Evolutionary conservation across 2,797 vertebrate genomes (phyloP), one percentile per base, ranked within the genome.

Genomic region (Phataginus tetradactyla): DNA sequence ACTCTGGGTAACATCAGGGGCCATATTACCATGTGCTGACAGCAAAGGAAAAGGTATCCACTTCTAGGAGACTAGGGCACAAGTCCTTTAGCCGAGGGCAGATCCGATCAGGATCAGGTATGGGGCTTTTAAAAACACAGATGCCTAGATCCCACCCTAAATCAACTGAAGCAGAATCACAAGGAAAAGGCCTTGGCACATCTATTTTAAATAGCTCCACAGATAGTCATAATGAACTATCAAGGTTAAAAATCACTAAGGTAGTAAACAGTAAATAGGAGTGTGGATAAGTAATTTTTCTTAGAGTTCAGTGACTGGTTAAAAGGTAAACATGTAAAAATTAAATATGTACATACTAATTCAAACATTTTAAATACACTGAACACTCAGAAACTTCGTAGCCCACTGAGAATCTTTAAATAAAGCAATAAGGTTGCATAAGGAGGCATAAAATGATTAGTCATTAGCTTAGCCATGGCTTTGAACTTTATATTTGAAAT

Each of bases 401-500:
- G 53, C 32, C 11, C 51, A 77, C 9, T 59, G 20, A 55, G 15
- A 63, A 64, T 64, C 53, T 69, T 89, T 90, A 84, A 86, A 78
- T 32, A 93, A 53, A 64, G 32, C 18, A 90, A 72, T 59, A 72
- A 66, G 18, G 12, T 10, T 59, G 29, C 34, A 77, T 32, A 32
- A 29, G 17, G 74, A 21, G 25, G 39, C 17, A 23, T 45, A 68
- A 10, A 55, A 4, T 49, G 25, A 53, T 61, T 32, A 42, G 15
- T 63, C 23, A 5, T 79, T 51, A 94, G 57, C 71, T 53, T 81
- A 45, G 53, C 81, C 57, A 95, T 91, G 49, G 37, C 20, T 86
- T 59, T 63, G 42, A 88, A 90, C 34, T 74, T 94, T 57, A 91
- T 13, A 88, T 96, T 79, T 64, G 17, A 92, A 94, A 86, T 53